These are phyloP conservation scores for Oscheius sp. DNA, from an alignment of 2,888 invertebrate genomes.

Conservation along the genomic window DNA sequence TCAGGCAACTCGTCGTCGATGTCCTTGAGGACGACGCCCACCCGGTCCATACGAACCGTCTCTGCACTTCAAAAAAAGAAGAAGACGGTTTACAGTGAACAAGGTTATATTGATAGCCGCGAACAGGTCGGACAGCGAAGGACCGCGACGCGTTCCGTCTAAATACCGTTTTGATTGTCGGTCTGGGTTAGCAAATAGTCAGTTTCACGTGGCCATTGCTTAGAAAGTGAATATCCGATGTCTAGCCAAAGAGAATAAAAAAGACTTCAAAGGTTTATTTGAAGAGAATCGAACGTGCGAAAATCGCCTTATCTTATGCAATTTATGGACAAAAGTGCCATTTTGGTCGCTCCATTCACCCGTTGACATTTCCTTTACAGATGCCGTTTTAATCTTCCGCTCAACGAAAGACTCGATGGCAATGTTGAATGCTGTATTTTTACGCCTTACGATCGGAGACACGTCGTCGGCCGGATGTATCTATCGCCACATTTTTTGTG, in stretches of 20 bases:
- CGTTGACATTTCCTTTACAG: slow-evolving; percentile 51
- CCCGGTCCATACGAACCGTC: background rate
- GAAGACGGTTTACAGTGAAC: background rate
- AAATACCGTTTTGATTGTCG: no score
- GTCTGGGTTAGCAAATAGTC: no score
- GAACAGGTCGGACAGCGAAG: background rate
- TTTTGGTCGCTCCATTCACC: background rate
- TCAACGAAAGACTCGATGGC: slow-evolving; percentile 91
- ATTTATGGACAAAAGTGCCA: slow-evolving; percentile 7
- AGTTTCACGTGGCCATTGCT: no score
- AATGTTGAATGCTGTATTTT: slow-evolving; percentile 88
- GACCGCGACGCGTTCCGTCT: background rate
- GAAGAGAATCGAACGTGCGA: slow-evolving; percentile 12
- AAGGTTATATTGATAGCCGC: background rate
- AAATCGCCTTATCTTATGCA: slow-evolving; percentile 19
- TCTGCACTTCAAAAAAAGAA: background rate
- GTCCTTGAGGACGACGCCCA: background rate
- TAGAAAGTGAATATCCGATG: no score
- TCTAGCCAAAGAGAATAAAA: no score
- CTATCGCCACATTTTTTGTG: slow-evolving; percentile 94
- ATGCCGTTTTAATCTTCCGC: slow-evolving; percentile 81
- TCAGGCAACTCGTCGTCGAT: slow-evolving; percentile 3
- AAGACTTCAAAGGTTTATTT: no score
- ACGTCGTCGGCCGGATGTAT: slow-evolving; percentile 88
- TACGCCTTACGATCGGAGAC: slow-evolving; percentile 93